These are phyloP conservation scores for Coendou prehensilis DNA, from an alignment of 2,797 vertebrate genomes.

Conservation along the genomic window DNA sequence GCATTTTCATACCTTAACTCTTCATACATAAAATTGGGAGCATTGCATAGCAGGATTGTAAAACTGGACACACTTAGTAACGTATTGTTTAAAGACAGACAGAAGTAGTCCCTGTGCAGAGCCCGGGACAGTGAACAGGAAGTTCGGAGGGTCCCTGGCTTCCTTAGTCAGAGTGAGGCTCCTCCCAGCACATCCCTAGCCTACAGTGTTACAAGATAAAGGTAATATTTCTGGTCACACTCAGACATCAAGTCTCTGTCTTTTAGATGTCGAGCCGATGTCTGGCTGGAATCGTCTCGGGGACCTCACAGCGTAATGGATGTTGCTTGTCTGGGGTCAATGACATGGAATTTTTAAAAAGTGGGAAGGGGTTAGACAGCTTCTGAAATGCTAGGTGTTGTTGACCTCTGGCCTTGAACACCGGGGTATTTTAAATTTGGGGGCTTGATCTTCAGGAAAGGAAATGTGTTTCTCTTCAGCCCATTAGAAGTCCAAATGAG, in stretches of 20 bases:
- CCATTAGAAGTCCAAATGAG: slow-evolving; percentile 22
- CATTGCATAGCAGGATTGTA: background rate
- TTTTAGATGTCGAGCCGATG: background rate
- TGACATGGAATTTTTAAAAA: background rate
- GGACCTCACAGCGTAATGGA: background rate
- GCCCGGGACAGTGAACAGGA: background rate
- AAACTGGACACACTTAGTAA: background rate
- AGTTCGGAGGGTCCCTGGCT: slow-evolving; percentile 19
- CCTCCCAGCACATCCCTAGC: background rate
- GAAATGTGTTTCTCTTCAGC: slow-evolving; percentile 43
- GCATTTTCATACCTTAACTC: background rate
- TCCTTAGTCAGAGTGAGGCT: background rate
- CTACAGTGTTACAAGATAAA: background rate
- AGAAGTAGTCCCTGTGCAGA: background rate
- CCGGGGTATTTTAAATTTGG: background rate
- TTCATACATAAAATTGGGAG: background rate
- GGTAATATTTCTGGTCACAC: background rate
- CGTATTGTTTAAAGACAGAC: background rate
- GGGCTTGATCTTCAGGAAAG: slow-evolving; percentile 55
- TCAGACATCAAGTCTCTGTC: background rate
- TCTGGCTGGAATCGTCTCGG: background rate
- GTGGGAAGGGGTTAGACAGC: background rate
- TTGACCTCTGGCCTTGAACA: slow-evolving; percentile 33
- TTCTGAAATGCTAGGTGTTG: slow-evolving; percentile 43
- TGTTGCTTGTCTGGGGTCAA: background rate